These are phyloP conservation scores for Tiliacea citrago DNA, from an alignment of 2,888 invertebrate species.

Conservation along the genomic window DNA sequence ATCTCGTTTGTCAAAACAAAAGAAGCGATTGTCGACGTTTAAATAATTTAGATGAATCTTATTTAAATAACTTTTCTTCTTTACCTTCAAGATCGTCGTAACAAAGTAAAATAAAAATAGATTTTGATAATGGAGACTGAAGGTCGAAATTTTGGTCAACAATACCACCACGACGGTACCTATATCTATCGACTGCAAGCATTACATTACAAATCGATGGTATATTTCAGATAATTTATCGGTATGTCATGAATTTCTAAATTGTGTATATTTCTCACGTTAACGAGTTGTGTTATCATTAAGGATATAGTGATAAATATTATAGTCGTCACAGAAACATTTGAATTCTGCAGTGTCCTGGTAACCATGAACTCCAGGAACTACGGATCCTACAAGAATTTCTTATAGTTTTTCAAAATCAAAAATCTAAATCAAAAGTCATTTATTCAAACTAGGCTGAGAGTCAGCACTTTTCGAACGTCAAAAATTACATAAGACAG, in stretches of 20 bases:
- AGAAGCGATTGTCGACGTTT: conserved; percentile 54
- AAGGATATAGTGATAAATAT: conserved; percentile 24
- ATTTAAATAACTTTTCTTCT: conserved; percentile 39
- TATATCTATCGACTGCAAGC: conserved; percentile 45
- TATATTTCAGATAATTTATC: conserved; percentile 58
- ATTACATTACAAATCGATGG: conserved; percentile 39
- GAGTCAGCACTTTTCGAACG: too few relatives aligned
- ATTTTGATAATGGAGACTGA: conserved; percentile 28
- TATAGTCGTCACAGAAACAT: conserved; percentile 9
- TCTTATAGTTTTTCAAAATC: too few relatives aligned
- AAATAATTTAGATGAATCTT: conserved; percentile 55
- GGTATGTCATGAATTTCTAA: conserved; percentile 50
- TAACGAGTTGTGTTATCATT: conserved; percentile 45
- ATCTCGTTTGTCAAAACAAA: conserved; percentile 63
- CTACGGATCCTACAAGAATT: neutral
- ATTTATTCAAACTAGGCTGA: too few relatives aligned
- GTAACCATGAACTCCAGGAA: neutral
- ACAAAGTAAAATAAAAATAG: conserved; percentile 56
- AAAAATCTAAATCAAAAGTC: too few relatives aligned
- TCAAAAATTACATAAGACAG: too few relatives aligned
- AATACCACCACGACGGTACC: too few relatives aligned
- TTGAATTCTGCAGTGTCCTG: neutral
- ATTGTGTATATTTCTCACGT: conserved; percentile 46
- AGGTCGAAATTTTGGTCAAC: too few relatives aligned
- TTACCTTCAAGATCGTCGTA: conserved; percentile 18